Conservation (phyloP, 92 coral and sea anemone species). For the Palythoa caribaeorum region DNA sequence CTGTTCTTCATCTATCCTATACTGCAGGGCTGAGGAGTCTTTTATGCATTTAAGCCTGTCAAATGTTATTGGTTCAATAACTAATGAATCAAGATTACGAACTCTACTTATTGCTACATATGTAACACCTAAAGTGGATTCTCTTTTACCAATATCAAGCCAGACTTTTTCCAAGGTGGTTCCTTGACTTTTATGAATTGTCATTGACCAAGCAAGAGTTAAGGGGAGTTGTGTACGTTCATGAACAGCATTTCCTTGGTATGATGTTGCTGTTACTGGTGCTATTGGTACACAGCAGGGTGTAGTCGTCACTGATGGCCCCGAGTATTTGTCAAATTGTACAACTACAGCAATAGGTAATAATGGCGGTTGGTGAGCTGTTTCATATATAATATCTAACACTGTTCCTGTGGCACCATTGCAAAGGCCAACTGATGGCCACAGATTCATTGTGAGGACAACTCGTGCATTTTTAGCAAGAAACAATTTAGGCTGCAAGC, state of each 20-base stretch:
- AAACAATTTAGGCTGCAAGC: slow-evolving; percentile 9
- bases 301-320: slow-evolving; percentile 30
- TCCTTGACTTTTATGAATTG: slow-evolving; percentile 28
- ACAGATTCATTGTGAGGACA: slow-evolving; percentile 37
- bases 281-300: slow-evolving; percentile 35
- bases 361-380: slow-evolving; percentile 33
- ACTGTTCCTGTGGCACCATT: slow-evolving; percentile 31
- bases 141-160: slow-evolving; percentile 30
- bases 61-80: slow-evolving; percentile 17
- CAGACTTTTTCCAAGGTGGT: slow-evolving; percentile 38
- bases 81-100: slow-evolving; percentile 17
- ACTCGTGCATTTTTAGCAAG: slow-evolving; percentile 1
- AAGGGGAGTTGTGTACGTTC: slow-evolving; percentile 54
- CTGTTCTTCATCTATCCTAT: neutral
- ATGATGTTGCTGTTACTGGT: slow-evolving; percentile 35
- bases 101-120: slow-evolving; percentile 51
- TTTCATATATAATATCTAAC: slow-evolving; percentile 5
- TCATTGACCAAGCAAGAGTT: slow-evolving; percentile 36
- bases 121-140: slow-evolving; percentile 30
- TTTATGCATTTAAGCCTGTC: slow-evolving; percentile 8
- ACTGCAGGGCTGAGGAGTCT: slow-evolving; percentile 6
- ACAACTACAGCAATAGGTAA: slow-evolving; percentile 38
- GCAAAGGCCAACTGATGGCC: slow-evolving; percentile 44
- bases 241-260: slow-evolving; percentile 16
- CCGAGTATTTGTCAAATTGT: slow-evolving; percentile 24